phyloP scores from a whole-genome alignment of 2,888 invertebrate species.

The Lasioglossum villosulum region DNA sequence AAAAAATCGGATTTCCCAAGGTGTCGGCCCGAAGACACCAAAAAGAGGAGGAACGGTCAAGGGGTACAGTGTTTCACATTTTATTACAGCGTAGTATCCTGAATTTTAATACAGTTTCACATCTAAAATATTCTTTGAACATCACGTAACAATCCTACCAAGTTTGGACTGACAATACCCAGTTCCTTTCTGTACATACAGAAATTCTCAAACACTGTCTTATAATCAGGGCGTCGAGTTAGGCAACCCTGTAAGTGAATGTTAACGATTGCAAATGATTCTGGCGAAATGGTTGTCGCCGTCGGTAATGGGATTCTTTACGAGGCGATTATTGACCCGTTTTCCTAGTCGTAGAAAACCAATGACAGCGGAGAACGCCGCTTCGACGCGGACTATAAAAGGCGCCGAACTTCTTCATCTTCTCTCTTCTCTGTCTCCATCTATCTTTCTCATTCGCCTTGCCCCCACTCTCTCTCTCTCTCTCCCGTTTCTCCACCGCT shows the following conservation, averaged over 20 bases:
- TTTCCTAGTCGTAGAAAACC: conserved; percentile 65
- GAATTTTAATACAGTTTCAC: background rate
- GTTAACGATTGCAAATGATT: conserved; percentile 68
- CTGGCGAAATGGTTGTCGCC: conserved; percentile 61
- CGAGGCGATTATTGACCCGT: conserved; percentile 75
- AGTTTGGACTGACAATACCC: background rate
- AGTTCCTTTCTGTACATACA: background rate
- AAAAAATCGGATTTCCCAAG: background rate
- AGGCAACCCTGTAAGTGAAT: conserved; percentile 27
- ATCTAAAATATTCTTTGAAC: background rate
- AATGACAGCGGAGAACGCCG: conserved; percentile 55
- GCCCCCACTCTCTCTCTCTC: background rate
- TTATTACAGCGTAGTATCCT: background rate
- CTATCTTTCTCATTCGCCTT: conserved; percentile 21
- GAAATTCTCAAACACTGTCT: background rate
- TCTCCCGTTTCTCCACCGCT: conserved; percentile 3
- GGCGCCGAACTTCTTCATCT: conserved; percentile 35
- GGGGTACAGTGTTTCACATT: background rate
- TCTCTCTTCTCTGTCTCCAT: conserved; percentile 15
- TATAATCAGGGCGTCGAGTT: background rate
- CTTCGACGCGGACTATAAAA: conserved; percentile 47
- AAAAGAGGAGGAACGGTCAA: background rate
- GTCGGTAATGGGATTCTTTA: conserved; percentile 70
- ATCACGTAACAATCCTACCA: background rate
- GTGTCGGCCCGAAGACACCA: background rate